Percentiles rank a stretch among this genome's conserved stretches.
Evolutionary conservation across 2,113 vertebrate species (phyloP).

Genomic region (Labeo catla): DNA sequence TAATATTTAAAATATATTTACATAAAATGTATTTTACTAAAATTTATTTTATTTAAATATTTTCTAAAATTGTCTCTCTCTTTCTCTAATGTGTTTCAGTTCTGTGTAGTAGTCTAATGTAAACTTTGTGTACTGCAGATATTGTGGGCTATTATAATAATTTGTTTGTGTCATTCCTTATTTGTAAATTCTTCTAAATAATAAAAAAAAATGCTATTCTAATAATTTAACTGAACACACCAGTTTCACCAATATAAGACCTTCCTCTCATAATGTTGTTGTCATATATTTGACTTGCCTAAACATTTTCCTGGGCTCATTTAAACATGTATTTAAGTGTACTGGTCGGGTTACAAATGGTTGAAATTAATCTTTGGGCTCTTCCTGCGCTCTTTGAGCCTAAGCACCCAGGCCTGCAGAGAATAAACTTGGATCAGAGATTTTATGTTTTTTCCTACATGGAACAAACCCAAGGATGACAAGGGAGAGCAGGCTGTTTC

Average conservation of each 20-base stretch:
- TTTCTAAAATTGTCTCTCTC: not conserved
- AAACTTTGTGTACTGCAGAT: not conserved
- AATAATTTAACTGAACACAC: not conserved
- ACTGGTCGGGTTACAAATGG: not conserved
- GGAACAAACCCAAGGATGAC: constrained; percentile 22
- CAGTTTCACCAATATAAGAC: not conserved
- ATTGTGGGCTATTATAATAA: not conserved
- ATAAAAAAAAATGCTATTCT: not conserved
- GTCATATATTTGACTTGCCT: not conserved
- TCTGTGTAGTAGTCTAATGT: not conserved
- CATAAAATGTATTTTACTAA: not conserved
- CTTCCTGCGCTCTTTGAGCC: constrained; percentile 32
- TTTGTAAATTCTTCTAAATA: not conserved
- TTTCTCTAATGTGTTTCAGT: not conserved
- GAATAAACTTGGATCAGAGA: constrained; percentile 50
- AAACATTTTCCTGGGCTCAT: constrained; percentile 14
- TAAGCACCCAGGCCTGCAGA: constrained; percentile 27
- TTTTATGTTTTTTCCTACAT: constrained; percentile 29
- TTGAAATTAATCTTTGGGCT: constrained; percentile 14
- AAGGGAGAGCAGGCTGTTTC: not conserved
- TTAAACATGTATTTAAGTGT: not conserved
- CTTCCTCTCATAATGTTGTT: not conserved
- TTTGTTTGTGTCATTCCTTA: too few relatives aligned
- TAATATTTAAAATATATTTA: not conserved
- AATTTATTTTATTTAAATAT: not conserved